Evolutionary conservation across 2,888 invertebrate genomes (phyloP), one percentile per base, ranked within the genome.

Genomic region (Melanchra persicariae): DNA sequence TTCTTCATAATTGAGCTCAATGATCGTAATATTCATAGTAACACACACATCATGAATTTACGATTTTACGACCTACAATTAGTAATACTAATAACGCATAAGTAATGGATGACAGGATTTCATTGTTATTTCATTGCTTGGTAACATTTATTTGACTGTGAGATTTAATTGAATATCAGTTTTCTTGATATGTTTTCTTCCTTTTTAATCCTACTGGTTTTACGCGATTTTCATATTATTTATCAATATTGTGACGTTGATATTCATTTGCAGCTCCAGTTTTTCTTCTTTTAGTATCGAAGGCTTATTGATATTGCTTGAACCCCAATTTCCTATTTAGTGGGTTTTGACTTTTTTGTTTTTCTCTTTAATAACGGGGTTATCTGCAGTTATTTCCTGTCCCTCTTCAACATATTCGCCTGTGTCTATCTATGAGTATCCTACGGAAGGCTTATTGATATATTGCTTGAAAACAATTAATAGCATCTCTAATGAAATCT

Each of bases 71-170:
- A n/a, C n/a, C n/a, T n/a, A n/a, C n/a, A n/a, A n/a, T n/a, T n/a
- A n/a, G n/a, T n/a, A n/a, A n/a, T n/a, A n/a, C n/a, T n/a, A n/a
- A n/a, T n/a, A n/a, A n/a, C n/a, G n/a, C n/a, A n/a, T n/a, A n/a
- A n/a, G n/a, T n/a, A n/a, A n/a, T n/a, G n/a, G 55, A 71, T 64
- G 22, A 45, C 26, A 70, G 19, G 3, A 34, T 43, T 19, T 26
- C 55, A 58, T 70, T 49, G 47, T 45, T 47, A 40, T 70, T 77
- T 70, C 2, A 62, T 59, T 43, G 51, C 40, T 19, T 58, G n/a
- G 40, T 52, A 43, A 59, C 47, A 47, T 40, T 2, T 30, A 69
- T 24, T 54, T 5, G 24, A n/a, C 37, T 59, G 26, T 43, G 30
- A 43, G 45, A 26, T 63, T 59, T 52, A 19, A 63, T 60, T 55